Evolutionary conservation across 2,888 invertebrate genomes (phyloP).

Genomic region (Marronus borbonicus): DNA sequence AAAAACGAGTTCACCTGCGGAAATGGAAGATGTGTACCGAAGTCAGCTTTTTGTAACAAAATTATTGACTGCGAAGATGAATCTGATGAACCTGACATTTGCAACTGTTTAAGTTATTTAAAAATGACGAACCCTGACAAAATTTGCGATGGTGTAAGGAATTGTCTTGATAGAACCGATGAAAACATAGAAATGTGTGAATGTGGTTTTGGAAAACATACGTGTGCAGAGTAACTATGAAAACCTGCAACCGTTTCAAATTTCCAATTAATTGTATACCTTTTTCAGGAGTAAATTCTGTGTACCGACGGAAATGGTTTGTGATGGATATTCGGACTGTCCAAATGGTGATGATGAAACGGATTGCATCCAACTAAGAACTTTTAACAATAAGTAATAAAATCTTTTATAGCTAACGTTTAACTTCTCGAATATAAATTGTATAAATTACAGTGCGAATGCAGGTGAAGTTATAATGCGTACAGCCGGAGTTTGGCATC

Average conservation of each 20-base stretch:
- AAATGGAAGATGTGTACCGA: slow-evolving; percentile 79
- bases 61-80: slow-evolving; percentile 80
- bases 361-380: slow-evolving; percentile 74
- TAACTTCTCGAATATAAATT: not conserved
- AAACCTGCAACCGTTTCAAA: not conserved
- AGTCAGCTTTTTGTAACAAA: slow-evolving; percentile 80
- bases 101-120: slow-evolving; percentile 79
- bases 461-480: slow-evolving; percentile 79
- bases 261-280: slow-evolving; percentile 8
- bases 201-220: slow-evolving; percentile 73
- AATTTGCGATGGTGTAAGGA: slow-evolving; percentile 83
- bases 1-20: slow-evolving; percentile 78
- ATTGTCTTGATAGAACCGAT: slow-evolving; percentile 85
- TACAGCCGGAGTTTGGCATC: slow-evolving; percentile 81
- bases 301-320: slow-evolving; percentile 82
- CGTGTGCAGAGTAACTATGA: slow-evolving; percentile 71
- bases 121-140: slow-evolving; percentile 78
- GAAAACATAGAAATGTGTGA: slow-evolving; percentile 79
- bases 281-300: slow-evolving; percentile 72
- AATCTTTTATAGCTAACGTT: slow-evolving; percentile 46
- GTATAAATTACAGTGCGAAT: slow-evolving; percentile 69
- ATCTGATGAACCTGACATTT: slow-evolving; percentile 80
- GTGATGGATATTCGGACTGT: slow-evolving; percentile 84
- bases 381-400: slow-evolving; percentile 63
- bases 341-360: slow-evolving; percentile 82